Evolutionary conservation across 2,113 vertebrate genomes (phyloP), one percentile per base, ranked within the genome.

Genomic region (Smithornis capensis): DNA sequence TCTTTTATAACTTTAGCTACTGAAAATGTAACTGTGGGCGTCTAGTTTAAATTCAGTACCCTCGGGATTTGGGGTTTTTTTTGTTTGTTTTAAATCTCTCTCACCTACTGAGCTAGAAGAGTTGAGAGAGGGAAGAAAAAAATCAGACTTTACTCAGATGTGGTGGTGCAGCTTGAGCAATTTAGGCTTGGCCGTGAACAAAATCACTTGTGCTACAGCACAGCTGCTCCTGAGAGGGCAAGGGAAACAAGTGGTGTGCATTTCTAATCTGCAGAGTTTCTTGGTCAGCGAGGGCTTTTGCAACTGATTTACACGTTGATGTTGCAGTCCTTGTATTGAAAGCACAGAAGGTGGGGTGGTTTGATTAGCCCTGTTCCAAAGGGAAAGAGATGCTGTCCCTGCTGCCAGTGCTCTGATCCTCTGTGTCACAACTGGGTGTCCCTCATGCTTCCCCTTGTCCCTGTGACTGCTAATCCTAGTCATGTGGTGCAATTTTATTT

Each of bases 11-110:
- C 56, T 88, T n/a, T 88, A 80, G 64, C 79, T 85, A 27, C 85
- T 77, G 82, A 93, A 92, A 93, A 77, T 93, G 85, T 90, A 73
- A 65, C 77, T 91, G 90, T 97, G 82, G 89, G 92, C 55, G 81
- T 88, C 75, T 92, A 53, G 64, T 93, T 93, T 94, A 91, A 95
- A 75, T 91, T 92, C 28, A 17, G 44, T 80, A 86, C 33, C 31
- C 19, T 88, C 77, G 59, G 27, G 71, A 53, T 96, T 81, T 74
- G 35, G 33, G 28, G 82, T 44, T 0, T 23, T 85, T 29, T 81
- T 68, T 75, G 23, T 92, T 93, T 96, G 78, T 79, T 95, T 96
- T 88, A 92, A 92, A 92, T 75, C 47, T 16, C 62, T 74, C 42
- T 95, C 52, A 67, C 52, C 88, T 88, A 88, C 83, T 88, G 68